Conservation (phyloP, 1,140 invertebrate genomes). For the Lineus longissimus region DNA sequence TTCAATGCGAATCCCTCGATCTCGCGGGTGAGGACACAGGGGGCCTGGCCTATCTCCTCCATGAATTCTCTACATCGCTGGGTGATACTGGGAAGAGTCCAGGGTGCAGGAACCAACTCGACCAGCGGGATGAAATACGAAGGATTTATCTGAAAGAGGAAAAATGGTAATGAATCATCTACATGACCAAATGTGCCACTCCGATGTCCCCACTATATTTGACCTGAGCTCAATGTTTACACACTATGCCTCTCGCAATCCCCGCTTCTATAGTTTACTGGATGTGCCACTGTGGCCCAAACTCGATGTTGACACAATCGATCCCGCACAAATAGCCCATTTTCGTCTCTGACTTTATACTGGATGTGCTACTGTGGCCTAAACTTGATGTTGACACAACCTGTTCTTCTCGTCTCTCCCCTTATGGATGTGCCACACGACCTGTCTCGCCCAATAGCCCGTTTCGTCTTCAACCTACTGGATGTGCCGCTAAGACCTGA, state of each 20-base stretch:
- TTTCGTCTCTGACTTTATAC: no score
- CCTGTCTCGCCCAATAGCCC: background rate
- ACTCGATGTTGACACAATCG: no score
- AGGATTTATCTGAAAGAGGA: constrained; percentile 82
- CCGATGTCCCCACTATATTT: background rate
- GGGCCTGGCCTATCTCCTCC: constrained; percentile 85
- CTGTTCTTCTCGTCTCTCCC: background rate
- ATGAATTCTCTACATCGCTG: no score
- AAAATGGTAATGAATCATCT: constrained; percentile 94
- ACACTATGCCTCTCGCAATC: background rate
- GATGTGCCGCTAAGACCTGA: constrained; percentile 80
- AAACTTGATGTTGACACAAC: background rate
- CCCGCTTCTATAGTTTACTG: background rate
- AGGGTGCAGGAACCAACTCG: no score
- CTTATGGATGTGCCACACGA: background rate
- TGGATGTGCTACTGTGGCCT: background rate
- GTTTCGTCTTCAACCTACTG: constrained; percentile 59
- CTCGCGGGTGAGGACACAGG: constrained; percentile 79
- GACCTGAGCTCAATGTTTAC: background rate
- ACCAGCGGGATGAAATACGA: no score
- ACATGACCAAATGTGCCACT: constrained; percentile 13
- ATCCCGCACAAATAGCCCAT: no score
- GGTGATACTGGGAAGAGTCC: no score
- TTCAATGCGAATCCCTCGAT: constrained; percentile 90
- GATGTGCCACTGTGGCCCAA: background rate